phyloP scores from a whole-genome alignment of 2,797 vertebrate genomes.

The Eulemur mongoz region DNA sequence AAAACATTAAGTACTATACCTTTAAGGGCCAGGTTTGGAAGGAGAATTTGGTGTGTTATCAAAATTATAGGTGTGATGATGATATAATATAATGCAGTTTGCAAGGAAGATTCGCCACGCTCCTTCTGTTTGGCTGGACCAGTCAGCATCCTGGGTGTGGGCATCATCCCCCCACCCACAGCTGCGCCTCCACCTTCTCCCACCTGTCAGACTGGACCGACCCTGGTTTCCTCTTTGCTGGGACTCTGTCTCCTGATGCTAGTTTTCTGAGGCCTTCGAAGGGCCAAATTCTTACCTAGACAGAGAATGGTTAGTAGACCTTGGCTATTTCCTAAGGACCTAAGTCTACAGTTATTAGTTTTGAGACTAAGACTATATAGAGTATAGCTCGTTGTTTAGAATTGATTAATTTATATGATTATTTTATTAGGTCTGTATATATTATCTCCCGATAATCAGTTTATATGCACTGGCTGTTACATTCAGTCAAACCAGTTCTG shows the following conservation, averaged over 20 bases:
- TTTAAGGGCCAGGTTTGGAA: not conserved
- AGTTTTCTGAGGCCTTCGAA: not conserved
- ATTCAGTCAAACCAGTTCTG: not conserved
- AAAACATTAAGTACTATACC: not conserved
- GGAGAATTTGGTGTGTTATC: not conserved
- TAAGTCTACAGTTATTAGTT: not conserved
- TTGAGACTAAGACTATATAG: too few relatives aligned
- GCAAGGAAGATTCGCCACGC: fast-evolving
- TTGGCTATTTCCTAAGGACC: not conserved
- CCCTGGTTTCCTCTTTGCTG: not conserved
- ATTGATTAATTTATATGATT: not conserved
- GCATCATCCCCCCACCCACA: fast-evolving
- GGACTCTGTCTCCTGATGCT: too few relatives aligned
- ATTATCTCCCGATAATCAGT: not conserved
- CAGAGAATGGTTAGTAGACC: not conserved
- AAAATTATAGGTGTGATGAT: fast-evolving
- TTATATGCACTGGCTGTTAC: not conserved
- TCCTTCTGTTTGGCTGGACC: too few relatives aligned
- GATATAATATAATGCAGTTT: fast-evolving
- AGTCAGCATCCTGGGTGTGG: too few relatives aligned
- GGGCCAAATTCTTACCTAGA: too few relatives aligned
- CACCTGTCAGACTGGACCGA: not conserved
- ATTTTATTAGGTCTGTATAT: not conserved
- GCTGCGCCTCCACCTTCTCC: fast-evolving
- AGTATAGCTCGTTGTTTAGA: not conserved